Evolutionary conservation across 2,797 vertebrate genomes (phyloP), one percentile per base, ranked within the genome.

Genomic region (Anguilla marmorata): DNA sequence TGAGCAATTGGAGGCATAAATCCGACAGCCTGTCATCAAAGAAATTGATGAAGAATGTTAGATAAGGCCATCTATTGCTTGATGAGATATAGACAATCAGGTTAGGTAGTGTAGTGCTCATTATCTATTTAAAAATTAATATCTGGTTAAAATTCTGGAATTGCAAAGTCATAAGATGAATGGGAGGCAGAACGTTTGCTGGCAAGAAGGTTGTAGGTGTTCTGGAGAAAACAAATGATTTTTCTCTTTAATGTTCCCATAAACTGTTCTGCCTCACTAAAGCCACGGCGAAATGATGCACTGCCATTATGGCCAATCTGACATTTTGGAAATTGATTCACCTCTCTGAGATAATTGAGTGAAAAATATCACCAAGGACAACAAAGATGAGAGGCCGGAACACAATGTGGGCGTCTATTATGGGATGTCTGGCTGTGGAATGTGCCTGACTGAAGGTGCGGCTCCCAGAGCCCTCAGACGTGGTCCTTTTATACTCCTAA

Each of bases 231-330:
- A 80, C 16, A 21, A 45, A 80, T 45, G 21, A 80, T 80, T 80
- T 80, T 45, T 80, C 19, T 80, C 76, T 80, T 80, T 41, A 45
- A 80, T 80, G 76, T 80, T 80, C 76, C 7, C 19, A 48, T 80
- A 80, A 80, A 45, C 76, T 48, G 76, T 86, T 87, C 54, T 30
- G 41, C 86, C 88, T 90, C 89, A 90, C 89, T 91, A 90, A 92
- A 91, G 93, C 89, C 88, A 86, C 91, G 89, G 87, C 88, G 91
- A 89, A 88, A 90, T 50, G 80, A 74, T 24, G 58, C 33, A 54
- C 82, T 84, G 79, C 33, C 56, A 86, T 86, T 82, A 85, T 41
- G 60, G 80, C 2, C 80, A 72, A 24, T 60, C 82, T 87, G 85
- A 72, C 87, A 88, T 90, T 87, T 87, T 52, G n/a, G 41, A 84